Evolutionary conservation across 2,888 invertebrate species (phyloP), one percentile per base, ranked within the genome.

Genomic region (Rhagonycha fulva): DNA sequence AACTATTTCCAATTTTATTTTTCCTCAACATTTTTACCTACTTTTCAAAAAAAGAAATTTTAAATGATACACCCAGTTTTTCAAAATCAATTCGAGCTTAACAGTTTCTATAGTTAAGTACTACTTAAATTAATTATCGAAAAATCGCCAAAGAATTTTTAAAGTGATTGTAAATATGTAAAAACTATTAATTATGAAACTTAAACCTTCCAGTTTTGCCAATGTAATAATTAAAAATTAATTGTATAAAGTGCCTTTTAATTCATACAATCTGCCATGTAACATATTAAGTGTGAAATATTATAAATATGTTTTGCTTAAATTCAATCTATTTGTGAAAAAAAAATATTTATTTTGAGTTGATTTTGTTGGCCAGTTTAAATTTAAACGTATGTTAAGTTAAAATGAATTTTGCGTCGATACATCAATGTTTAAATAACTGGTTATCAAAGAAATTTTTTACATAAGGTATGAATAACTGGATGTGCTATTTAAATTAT

Each of bases 171-270:
- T 81, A 82, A 79, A 80, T 81, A 80, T 80, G 79, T 81, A 81
- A 80, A 30, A 14, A 73, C 63, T 70, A 82, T 79, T 80, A 80
- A 80, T 82, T 81, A 83, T 83, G 86, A 86, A 87, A 87, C 86
- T 84, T 82, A 84, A 86, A 88, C 88, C 88, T 88, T 88, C 88
- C 88, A 87, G 84, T 85, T 86, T 87, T 87, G 87, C 87, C 87
- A 87, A 87, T 86, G 83, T 84, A 84, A 84, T 83, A 83, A 77
- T 73, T 84, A 80, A 80, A 83, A 80, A 80, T 84, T 84, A 86
- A 85, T 83, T 86, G 85, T 87, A 85, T 83, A 85, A 87, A 87
- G 88, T 88, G 88, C 88, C 88, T 88, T 87, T 85, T 85, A 80
- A 84, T 84, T 83, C 82, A 84, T 82, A 85, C 84, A 86, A 87